Evolutionary conservation across 37 sponge, comb jelly and placozoan species (phyloP).

Genomic region (Dysidea cf. avara): DNA sequence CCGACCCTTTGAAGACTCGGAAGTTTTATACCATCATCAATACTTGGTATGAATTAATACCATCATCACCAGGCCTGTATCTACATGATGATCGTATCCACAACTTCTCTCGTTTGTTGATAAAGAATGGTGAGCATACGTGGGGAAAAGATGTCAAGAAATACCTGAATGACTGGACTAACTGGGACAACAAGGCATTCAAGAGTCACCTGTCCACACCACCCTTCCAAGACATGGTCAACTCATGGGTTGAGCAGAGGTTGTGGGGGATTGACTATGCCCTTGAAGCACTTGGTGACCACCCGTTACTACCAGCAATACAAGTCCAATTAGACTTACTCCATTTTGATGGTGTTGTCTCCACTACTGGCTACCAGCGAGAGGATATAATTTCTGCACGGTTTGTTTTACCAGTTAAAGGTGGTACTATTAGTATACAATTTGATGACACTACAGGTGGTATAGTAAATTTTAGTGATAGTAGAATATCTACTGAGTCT

Average conservation of each 20-base stretch:
- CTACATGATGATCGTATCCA: slow-evolving; percentile 35
- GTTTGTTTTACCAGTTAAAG: too few relatives aligned
- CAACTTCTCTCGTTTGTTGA: slow-evolving; percentile 50
- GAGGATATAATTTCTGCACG: background rate
- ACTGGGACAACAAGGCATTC: slow-evolving; percentile 57
- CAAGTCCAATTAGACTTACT: slow-evolving; percentile 4
- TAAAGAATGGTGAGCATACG: slow-evolving; percentile 76
- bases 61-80: slow-evolving; percentile 21
- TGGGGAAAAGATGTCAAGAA: slow-evolving; percentile 77
- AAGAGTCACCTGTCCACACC: background rate
- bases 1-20: slow-evolving; percentile 65
- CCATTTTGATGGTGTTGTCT: slow-evolving; percentile 38
- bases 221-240: slow-evolving; percentile 40
- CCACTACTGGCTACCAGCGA: slow-evolving; percentile 13
- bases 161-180: slow-evolving; percentile 49
- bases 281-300: slow-evolving; percentile 41
- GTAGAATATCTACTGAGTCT: background rate
- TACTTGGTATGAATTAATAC: too few relatives aligned
- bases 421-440: slow-evolving; percentile 22
- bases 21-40: slow-evolving; percentile 29
- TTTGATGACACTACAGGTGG: slow-evolving; percentile 33
- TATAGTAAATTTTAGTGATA: slow-evolving; percentile 19
- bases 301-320: slow-evolving; percentile 31
- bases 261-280: slow-evolving; percentile 49
- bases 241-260: slow-evolving; percentile 70